Percentiles rank a stretch among this genome's conserved stretches.
Conservation (phyloP, 2,797 vertebrate species). For the Streptopelia turtur region DNA sequence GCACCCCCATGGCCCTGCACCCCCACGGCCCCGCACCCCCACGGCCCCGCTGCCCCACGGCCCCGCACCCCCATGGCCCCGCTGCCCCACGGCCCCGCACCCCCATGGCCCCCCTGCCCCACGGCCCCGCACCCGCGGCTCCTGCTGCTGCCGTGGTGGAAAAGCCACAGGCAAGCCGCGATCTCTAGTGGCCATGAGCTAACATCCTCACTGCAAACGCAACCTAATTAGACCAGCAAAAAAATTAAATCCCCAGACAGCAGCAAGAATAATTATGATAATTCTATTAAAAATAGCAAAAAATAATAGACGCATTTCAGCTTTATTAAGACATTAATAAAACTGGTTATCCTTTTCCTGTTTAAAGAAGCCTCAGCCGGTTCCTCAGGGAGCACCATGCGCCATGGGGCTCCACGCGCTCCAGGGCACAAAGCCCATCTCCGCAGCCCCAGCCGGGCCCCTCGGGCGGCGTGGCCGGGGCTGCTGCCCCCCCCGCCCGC, state of each 20-base stretch:
- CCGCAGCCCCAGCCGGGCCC: not conserved
- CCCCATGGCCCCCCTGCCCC: not conserved
- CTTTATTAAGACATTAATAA: slow-evolving; percentile 39
- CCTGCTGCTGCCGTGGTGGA: not conserved
- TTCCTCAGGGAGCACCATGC: not conserved
- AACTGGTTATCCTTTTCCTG: not conserved
- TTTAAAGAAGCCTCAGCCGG: not conserved
- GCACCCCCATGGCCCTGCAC: not conserved
- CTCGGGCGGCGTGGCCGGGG: fast-evolving
- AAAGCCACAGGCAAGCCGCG: not conserved
- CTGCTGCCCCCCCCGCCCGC: not conserved
- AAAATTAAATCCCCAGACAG: not conserved
- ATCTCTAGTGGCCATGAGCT: not conserved
- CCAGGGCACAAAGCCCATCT: not conserved
- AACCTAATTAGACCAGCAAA: slow-evolving; percentile 15
- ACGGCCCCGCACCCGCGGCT: not conserved
- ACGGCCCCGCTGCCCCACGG: no score
- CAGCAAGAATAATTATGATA: slow-evolving; percentile 34
- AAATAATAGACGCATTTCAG: slow-evolving; percentile 19
- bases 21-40: no score
- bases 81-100: not conserved
- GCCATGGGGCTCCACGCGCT: fast-evolving
- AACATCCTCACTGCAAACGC: not conserved
- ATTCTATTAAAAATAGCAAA: slow-evolving; percentile 29
- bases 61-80: not conserved